Base-by-base conservation (phyloP, 2,888 invertebrate genomes). In the Lapara coniferarum region DNA sequence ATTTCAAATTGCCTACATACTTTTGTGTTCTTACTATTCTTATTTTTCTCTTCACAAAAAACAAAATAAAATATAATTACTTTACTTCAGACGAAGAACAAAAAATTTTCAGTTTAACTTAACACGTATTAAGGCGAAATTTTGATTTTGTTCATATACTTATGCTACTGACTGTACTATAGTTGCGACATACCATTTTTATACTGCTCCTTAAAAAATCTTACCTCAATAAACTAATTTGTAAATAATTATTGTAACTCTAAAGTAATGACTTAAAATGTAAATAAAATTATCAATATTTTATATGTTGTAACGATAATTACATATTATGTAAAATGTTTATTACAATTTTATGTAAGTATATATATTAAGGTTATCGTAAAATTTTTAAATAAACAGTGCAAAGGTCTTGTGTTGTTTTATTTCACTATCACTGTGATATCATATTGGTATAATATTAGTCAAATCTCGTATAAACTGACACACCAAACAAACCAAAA, bases 321-420 rank as follows among this genome's bases (percentile, higher is more conserved):
- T 37, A 58, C 30, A 13, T 30, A 37, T 58, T 14, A 58, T 58
- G 37, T 37, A 58, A 37, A 58, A 58, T 58, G 4, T 30, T 37
- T 58, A 10, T 51, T 10, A 13, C 2, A 46, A 13, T 8, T 14
- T 37, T 14, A 30, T 14, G 30, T 30, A 25, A 25, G 57, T 56
- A 56, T 56, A 56, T 56, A 37, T 25, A 8, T 51, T 56, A 19
- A 70, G 66, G 55, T 77, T 63, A 72, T 72, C 77, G 77, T 78
- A 75, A 72, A 77, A 75, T 76, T 72, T 69, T 16, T 71, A 74
- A 69, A 63, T 69, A 68, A 68, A 68, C 19, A 52, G 37, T 52
- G 14, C 14, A 66, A 19, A 52, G 4, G 13, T 51, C n/a, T 19
- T n/a, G 12, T 25, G 30, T 66, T 19, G 66, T 66, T 59, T 59